Evolutionary conservation across 1,140 invertebrate species (phyloP).

Genomic region (Atta colombica): DNA sequence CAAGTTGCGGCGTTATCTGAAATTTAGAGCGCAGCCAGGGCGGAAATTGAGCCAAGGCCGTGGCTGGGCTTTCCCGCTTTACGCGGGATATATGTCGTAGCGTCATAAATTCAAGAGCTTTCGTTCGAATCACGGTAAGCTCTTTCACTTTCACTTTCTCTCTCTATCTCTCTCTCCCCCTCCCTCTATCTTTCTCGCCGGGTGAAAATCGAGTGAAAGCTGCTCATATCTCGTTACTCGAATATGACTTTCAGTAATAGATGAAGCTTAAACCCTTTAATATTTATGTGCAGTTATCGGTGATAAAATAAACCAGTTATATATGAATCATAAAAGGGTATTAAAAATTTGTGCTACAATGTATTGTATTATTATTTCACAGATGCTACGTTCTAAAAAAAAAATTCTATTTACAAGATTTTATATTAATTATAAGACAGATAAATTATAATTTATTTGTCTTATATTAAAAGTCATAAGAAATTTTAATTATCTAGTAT

Average conservation of each 20-base stretch:
- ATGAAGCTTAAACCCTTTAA: constrained; percentile 10
- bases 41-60: constrained; percentile 74
- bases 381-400: background rate
- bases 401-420: background rate
- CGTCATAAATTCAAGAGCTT: constrained; percentile 70
- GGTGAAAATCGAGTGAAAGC: constrained; percentile 16
- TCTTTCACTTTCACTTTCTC: constrained; percentile 39
- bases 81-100: constrained; percentile 63
- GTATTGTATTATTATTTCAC: background rate
- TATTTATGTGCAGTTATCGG: background rate
- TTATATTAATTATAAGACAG: background rate
- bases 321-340: background rate
- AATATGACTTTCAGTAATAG: background rate
- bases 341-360: background rate
- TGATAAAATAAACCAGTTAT: background rate
- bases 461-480: background rate
- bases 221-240: background rate
- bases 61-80: constrained; percentile 57
- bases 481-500: background rate
- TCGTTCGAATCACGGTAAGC: constrained; percentile 70
- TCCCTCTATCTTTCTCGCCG: background rate
- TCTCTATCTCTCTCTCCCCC: background rate
- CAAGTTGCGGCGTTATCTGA: constrained; percentile 75
- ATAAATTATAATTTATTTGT: background rate
- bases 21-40: constrained; percentile 70